Base-by-base conservation (phyloP, 2,113 vertebrate genomes). In the Chamaea fasciata region DNA sequence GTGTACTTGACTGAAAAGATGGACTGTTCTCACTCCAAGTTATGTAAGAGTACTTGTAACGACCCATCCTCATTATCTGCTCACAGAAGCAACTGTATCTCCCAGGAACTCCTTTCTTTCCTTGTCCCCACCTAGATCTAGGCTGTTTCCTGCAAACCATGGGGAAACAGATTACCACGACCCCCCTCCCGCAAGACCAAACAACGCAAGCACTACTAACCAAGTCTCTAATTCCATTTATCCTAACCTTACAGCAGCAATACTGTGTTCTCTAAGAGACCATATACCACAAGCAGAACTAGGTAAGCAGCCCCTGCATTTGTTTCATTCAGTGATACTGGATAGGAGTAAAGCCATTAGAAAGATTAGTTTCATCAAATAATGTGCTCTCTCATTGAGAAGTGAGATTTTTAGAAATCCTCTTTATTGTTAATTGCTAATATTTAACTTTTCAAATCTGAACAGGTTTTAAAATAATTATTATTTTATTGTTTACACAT, bases 71-170 rank as follows among this genome's bases (percentile, higher is more conserved):
- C 23, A 30, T 74, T 59, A 63, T 24, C 33, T 47, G 15, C 9
- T 81, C 21, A n/a, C 8, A 56, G 37, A 63, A 35, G 4, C 11
- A 63, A 44, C 18, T 0, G 0, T 21, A 30, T 42, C 12, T 87
- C 33, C 35, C 59, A 88, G 30, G 8, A 85, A 27, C 5, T 9
- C 8, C 11, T 37, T 73, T 57, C 11, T n/a, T 62, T 57, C 37
- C 6, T 56, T 37, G 6, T 22, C 8, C 13, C 5, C 8, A 26
- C 7, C 7, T 41, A 64, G 22, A 37, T 12, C 81, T 13, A 44
- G 26, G 11, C 5, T 3, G 6, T n/a, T 73, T 9, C 10, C 31
- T 27, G 17, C 16, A 62, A 91, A 15, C 20, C 12, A 35, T 0
- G 0, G 12, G 11, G 39, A 84, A 89, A 42, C 9, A 50, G 21